These are phyloP conservation scores for Hystrix brachyura DNA, from an alignment of 2,113 vertebrate species.

Conservation along the genomic window DNA sequence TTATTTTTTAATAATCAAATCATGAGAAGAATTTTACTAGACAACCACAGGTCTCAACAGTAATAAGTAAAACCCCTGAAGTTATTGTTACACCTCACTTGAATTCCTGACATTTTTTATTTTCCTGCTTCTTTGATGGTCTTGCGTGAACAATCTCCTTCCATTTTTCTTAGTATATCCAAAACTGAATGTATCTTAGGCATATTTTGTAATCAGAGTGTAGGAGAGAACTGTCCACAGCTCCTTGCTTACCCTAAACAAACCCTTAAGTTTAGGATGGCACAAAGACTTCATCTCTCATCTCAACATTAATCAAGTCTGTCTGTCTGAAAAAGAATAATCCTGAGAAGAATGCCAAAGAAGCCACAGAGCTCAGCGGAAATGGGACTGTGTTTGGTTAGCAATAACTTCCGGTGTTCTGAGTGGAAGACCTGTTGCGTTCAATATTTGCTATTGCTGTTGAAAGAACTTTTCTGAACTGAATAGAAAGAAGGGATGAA, in stretches of 20 bases:
- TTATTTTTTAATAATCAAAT: slow-evolving; percentile 15
- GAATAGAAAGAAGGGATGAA: background rate
- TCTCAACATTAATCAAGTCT: slow-evolving; percentile 10
- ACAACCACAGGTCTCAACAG: background rate
- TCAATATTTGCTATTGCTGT: background rate
- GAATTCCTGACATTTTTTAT: background rate
- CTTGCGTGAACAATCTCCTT: background rate
- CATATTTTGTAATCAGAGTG: background rate
- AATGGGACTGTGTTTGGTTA: background rate
- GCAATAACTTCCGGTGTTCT: background rate
- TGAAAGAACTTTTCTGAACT: background rate
- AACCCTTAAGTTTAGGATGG: background rate
- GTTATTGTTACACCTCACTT: background rate
- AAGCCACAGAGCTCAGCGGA: background rate
- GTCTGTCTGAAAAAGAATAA: background rate
- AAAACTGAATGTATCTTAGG: background rate
- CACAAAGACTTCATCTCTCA: background rate
- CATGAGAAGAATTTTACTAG: slow-evolving; percentile 38
- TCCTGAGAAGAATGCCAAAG: background rate
- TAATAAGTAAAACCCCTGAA: background rate
- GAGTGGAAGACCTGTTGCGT: background rate
- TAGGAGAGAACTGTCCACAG: background rate
- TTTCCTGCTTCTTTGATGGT: background rate
- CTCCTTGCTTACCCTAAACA: background rate
- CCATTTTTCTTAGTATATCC: background rate